Evolutionary conservation across 2,113 vertebrate species (phyloP), one percentile per base, ranked within the genome.

Genomic region (Clarias batrachus): DNA sequence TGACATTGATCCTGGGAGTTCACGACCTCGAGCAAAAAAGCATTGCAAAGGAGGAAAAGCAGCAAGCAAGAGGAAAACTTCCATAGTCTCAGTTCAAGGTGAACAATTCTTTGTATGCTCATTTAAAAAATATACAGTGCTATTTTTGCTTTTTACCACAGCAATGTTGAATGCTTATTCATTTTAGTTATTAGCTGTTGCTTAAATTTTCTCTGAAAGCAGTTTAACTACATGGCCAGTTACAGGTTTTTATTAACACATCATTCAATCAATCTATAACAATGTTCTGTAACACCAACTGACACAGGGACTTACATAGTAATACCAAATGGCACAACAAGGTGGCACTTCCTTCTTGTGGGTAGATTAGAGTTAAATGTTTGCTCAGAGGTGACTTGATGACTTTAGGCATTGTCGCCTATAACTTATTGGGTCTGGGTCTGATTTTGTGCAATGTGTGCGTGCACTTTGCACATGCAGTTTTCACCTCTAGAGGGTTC

Each of bases 21-120:
- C 59, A 27, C 19, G 14, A 2, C 68, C 60, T 62, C 52, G 17
- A 81, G 56, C 37, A 56, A 83, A 84, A 86, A 79, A 63, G 54
- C 27, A 10, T 23, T 4, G 16, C 37, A 86, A 89, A 86, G 63
- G 57, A 83, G 70, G 12, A 10, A 88, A 88, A 78, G 37, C 62
- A 70, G 74, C 83, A 56, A 52, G 7, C 27, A 70, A 87, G 19
- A 19, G 33, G 1, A 63, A 84, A 68, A 86, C 74, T 52, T n/a
- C 66, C 33, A 16, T 63, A 6, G 7, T 12, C 0, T 14, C 73
- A 19, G 59, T 8, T 17, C 84, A 84, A 81, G 87, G 37, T 87
- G 81, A 81, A 5, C 12, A 66, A 71, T 30, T 4, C 63, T 71
- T 76, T 83, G 23, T 79, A 82, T 41, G 73, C 54, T 56, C 27